Evolutionary conservation across 92 coral and sea anemone genomes (phyloP).

Genomic region (Porites evermanni): DNA sequence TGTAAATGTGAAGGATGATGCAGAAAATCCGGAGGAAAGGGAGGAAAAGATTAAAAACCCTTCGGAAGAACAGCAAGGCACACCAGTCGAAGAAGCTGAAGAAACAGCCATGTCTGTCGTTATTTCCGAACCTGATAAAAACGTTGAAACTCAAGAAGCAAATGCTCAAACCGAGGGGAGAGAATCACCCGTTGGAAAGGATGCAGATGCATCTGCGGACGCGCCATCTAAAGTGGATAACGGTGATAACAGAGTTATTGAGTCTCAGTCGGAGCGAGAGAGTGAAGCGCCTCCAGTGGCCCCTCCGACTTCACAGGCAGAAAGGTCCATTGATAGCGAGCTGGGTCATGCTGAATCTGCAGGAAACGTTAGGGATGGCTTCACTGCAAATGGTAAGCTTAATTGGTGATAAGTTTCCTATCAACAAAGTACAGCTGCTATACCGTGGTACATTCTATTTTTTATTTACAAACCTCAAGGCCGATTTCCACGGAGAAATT

Average conservation of each 20-base stretch:
- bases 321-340: slow-evolving; percentile 52
- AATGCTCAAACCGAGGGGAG: slow-evolving; percentile 65
- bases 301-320: slow-evolving; percentile 85
- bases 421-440: too few species aligned
- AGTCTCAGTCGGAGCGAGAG: slow-evolving; percentile 39
- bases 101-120: slow-evolving; percentile 44
- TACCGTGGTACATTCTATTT: too few species aligned
- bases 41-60: slow-evolving; percentile 5
- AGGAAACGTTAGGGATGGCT: slow-evolving; percentile 44
- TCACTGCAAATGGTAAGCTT: slow-evolving; percentile 31
- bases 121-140: slow-evolving; percentile 53
- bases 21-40: background rate
- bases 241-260: slow-evolving; percentile 18
- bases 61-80: slow-evolving; percentile 19
- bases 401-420: too few species aligned
- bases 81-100: slow-evolving; percentile 12
- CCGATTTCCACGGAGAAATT: too few species aligned
- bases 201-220: slow-evolving; percentile 8
- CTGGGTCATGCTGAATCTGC: slow-evolving; percentile 35
- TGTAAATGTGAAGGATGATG: background rate
- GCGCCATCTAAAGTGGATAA: slow-evolving; percentile 17
- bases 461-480: too few species aligned
- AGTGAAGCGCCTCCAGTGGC: slow-evolving; percentile 76
- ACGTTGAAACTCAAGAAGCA: slow-evolving; percentile 58
- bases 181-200: slow-evolving; percentile 37